phyloP scores from a whole-genome alignment of 2,797 vertebrate species.

The Hapalemur alaotrensis region DNA sequence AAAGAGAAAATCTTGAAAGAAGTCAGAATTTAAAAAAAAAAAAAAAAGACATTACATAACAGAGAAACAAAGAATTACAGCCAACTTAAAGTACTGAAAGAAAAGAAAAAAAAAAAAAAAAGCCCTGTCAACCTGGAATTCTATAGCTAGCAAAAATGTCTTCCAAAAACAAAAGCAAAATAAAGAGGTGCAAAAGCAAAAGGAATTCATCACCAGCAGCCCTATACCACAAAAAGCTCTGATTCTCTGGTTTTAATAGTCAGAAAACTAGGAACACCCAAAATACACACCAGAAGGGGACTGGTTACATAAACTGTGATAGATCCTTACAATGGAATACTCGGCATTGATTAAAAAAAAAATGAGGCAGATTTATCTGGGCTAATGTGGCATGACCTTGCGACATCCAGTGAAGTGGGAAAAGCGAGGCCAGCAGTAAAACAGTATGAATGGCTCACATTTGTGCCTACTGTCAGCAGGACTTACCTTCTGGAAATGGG shows the following conservation, averaged over 20 bases:
- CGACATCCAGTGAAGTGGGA: neutral
- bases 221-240: neutral
- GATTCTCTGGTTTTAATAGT: neutral
- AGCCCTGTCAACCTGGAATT: neutral
- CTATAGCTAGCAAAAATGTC: neutral
- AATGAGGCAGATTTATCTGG: neutral
- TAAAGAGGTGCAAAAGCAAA: neutral
- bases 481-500: neutral
- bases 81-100: neutral
- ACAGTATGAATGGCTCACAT: neutral
- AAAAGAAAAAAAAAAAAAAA: too few species aligned
- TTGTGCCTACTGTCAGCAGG: neutral
- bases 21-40: neutral
- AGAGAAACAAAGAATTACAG: neutral
- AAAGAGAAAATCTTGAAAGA: neutral
- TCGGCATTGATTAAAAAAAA: neutral
- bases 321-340: neutral
- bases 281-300: neutral
- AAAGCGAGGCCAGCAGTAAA: neutral
- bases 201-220: neutral
- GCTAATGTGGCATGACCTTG: neutral
- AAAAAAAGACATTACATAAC: neutral
- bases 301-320: neutral
- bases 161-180: neutral
- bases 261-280: neutral